phyloP scores from a whole-genome alignment of 2,888 invertebrate genomes.

The Gymnocheta viridis region DNA sequence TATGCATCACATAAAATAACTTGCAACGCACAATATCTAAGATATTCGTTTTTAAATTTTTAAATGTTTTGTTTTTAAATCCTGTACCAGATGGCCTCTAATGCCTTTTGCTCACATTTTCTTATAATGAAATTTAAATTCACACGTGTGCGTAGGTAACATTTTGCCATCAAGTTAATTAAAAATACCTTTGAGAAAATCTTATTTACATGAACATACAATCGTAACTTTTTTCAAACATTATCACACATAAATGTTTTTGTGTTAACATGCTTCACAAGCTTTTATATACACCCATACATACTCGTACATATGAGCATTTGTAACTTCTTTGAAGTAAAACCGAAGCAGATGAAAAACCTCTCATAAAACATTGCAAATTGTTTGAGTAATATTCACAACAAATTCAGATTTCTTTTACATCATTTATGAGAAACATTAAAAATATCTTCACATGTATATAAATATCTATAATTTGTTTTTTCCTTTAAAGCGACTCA shows the following conservation, averaged over 20 bases:
- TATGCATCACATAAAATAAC: too few relatives aligned
- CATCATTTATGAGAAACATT: not conserved
- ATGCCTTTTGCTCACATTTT: not conserved
- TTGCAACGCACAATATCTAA: too few relatives aligned
- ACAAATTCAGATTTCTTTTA: slow-evolving; percentile 21
- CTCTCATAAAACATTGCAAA: slow-evolving; percentile 44
- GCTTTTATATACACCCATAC: too few relatives aligned
- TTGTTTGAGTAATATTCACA: slow-evolving; percentile 57
- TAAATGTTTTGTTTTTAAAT: too few relatives aligned
- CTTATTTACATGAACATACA: not conserved
- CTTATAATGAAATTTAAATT: not conserved
- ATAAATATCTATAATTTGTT: slow-evolving; percentile 29
- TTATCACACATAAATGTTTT: slow-evolving; percentile 31
- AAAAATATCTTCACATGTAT: not conserved
- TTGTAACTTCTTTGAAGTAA: slow-evolving; percentile 17
- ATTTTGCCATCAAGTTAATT: slow-evolving; percentile 46
- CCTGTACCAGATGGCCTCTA: not conserved
- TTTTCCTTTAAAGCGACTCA: slow-evolving; percentile 28
- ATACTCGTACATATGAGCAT: too few relatives aligned
- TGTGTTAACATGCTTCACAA: slow-evolving; percentile 4
- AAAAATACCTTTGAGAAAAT: slow-evolving; percentile 55
- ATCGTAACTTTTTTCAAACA: slow-evolving; percentile 22
- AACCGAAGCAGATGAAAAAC: slow-evolving; percentile 21
- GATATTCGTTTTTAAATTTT: too few relatives aligned
- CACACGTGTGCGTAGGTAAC: not conserved